Evolutionary conservation across 2,888 invertebrate genomes (phyloP).

Genomic region (Euspilapteryx auroguttella): DNA sequence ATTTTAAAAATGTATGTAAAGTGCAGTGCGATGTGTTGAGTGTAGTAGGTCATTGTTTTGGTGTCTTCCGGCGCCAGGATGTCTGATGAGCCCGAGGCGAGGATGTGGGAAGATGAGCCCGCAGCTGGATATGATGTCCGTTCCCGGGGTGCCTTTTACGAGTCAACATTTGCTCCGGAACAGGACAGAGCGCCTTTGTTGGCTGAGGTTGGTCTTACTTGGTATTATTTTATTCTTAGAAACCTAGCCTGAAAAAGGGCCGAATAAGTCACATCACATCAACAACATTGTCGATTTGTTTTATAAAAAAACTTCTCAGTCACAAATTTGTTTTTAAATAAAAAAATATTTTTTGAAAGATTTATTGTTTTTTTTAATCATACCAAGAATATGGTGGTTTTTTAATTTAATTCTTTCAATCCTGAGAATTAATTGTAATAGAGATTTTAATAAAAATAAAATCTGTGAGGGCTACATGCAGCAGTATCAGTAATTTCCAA

Average conservation of each 20-base stretch:
- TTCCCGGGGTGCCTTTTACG: constrained; percentile 34
- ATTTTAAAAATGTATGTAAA: too few relatives aligned
- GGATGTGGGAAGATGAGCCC: constrained; percentile 48
- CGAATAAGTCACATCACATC: too few relatives aligned
- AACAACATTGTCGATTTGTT: too few relatives aligned
- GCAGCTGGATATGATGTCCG: constrained; percentile 36
- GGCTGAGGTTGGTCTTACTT: constrained; percentile 28
- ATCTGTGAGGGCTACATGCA: too few relatives aligned
- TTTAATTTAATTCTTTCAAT: neutral
- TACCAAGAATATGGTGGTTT: too few relatives aligned
- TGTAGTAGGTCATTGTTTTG: neutral
- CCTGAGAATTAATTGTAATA: neutral
- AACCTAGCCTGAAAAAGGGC: neutral
- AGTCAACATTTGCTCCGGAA: constrained; percentile 45
- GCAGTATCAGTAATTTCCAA: too few relatives aligned
- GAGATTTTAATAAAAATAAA: neutral
- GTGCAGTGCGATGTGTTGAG: too few relatives aligned
- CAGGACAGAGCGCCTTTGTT: constrained; percentile 46
- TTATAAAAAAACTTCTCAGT: too few relatives aligned
- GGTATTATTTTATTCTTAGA: neutral
- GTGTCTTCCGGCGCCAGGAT: constrained; percentile 36
- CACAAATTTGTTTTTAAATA: too few relatives aligned
- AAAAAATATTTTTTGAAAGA: too few relatives aligned
- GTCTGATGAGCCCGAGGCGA: constrained; percentile 53
- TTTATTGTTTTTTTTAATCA: too few relatives aligned